Conservation (phyloP, 2,797 vertebrate genomes). For the Clamator glandarius region DNA sequence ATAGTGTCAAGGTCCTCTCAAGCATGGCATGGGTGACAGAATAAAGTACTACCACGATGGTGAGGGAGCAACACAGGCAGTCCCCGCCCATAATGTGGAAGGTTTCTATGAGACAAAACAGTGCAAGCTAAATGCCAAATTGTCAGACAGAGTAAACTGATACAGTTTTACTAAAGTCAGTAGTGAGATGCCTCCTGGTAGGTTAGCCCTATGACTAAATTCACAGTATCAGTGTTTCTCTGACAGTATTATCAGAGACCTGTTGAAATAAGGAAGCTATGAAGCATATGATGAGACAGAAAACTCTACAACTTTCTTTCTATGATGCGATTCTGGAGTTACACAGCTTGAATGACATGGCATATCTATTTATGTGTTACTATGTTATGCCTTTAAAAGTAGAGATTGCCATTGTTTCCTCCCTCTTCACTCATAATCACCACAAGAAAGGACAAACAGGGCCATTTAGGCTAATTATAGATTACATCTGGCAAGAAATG, state of each 20-base stretch:
- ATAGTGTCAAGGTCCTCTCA: neutral
- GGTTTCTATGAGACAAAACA: neutral
- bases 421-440: neutral
- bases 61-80: too few species aligned
- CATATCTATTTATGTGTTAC: neutral
- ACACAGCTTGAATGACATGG: neutral
- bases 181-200: neutral
- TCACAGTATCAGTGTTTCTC: neutral
- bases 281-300: neutral
- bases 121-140: neutral
- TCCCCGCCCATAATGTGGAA: neutral
- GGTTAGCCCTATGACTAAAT: neutral
- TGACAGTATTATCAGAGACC: neutral
- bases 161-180: neutral
- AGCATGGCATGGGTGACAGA: neutral
- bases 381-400: neutral
- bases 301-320: neutral
- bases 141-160: neutral
- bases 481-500: neutral
- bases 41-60: neutral
- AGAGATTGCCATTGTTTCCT: neutral
- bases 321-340: neutral
- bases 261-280: neutral
- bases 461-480: neutral
- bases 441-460: conserved; percentile 44